A percentile compares a stretch with the other conserved stretches of the same genome.
These are phyloP conservation scores for Dryobotodes eremita DNA, from an alignment of 2,888 invertebrate genomes.

Conservation along the genomic window DNA sequence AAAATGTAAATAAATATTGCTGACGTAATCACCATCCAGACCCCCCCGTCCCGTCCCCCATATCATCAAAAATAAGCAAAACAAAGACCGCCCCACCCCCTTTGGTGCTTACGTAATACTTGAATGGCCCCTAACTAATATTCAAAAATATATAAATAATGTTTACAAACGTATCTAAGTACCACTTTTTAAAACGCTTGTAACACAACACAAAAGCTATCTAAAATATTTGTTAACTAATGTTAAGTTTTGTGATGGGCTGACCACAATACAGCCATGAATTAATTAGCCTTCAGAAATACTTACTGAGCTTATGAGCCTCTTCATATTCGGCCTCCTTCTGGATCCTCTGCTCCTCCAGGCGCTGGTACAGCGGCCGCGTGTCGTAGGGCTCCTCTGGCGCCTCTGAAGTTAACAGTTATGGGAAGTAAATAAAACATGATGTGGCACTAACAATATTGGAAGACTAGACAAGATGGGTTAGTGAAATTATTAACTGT, in stretches of 20 bases:
- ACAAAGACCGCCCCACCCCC: too few species aligned
- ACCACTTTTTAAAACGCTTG: neutral
- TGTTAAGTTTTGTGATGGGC: neutral
- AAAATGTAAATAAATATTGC: too few species aligned
- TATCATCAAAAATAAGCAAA: too few species aligned
- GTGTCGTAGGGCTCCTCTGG: constrained; percentile 96
- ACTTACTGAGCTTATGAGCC: constrained; percentile 96
- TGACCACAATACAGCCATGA: neutral
- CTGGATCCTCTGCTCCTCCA: constrained; percentile 97
- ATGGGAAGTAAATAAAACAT: neutral
- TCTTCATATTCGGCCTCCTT: constrained; percentile 99
- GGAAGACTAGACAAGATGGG: neutral
- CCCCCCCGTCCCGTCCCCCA: too few species aligned
- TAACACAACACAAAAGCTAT: neutral
- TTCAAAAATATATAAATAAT: neutral
- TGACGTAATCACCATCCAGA: too few species aligned
- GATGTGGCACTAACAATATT: neutral
- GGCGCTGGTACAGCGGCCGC: constrained; percentile 96
- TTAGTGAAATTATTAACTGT: neutral
- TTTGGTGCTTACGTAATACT: too few species aligned
- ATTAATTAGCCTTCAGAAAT: neutral
- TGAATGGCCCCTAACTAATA: neutral
- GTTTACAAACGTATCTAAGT: neutral
- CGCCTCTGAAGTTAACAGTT: constrained; percentile 91
- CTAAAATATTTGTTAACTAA: neutral